Conservation (phyloP, 2,888 invertebrate genomes). For the Latrodectus elegans region DNA sequence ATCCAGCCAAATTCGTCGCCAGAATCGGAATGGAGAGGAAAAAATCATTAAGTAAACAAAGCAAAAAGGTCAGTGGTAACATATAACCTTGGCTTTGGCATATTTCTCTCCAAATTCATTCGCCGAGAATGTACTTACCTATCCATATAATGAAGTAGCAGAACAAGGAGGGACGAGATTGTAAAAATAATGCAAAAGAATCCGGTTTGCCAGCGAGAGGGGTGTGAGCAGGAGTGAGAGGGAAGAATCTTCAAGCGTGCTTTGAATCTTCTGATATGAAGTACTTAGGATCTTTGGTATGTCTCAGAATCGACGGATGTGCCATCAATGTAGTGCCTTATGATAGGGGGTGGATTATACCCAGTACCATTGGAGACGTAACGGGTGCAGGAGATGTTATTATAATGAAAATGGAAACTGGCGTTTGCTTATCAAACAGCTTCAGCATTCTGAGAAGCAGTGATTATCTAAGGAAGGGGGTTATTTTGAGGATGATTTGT, state of each 20-base stretch:
- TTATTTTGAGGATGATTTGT: too few relatives aligned
- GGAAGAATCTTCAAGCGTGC: not conserved
- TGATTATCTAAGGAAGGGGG: too few relatives aligned
- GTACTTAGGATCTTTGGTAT: not conserved
- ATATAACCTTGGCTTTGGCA: slow-evolving; percentile 42
- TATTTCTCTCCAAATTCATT: slow-evolving; percentile 6
- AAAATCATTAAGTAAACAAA: slow-evolving; percentile 8
- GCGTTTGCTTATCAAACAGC: too few relatives aligned
- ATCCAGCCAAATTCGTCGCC: not conserved
- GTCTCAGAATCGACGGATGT: too few relatives aligned
- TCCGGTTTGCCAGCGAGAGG: not conserved
- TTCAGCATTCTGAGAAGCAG: too few relatives aligned
- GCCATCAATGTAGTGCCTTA: too few relatives aligned
- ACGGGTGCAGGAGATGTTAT: too few relatives aligned
- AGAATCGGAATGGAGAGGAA: not conserved
- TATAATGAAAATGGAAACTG: too few relatives aligned
- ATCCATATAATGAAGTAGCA: slow-evolving; percentile 8
- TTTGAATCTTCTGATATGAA: not conserved
- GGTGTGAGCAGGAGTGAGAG: not conserved
- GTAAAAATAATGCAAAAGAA: not conserved
- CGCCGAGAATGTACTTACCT: not conserved
- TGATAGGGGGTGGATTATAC: too few relatives aligned
- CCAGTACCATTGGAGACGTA: too few relatives aligned
- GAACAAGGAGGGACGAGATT: not conserved
- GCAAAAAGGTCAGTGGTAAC: slow-evolving; percentile 33